Evolutionary conservation across 2,888 invertebrate genomes (phyloP), one percentile per base, ranked within the genome.

Genomic region (Tiliacea aurago): DNA sequence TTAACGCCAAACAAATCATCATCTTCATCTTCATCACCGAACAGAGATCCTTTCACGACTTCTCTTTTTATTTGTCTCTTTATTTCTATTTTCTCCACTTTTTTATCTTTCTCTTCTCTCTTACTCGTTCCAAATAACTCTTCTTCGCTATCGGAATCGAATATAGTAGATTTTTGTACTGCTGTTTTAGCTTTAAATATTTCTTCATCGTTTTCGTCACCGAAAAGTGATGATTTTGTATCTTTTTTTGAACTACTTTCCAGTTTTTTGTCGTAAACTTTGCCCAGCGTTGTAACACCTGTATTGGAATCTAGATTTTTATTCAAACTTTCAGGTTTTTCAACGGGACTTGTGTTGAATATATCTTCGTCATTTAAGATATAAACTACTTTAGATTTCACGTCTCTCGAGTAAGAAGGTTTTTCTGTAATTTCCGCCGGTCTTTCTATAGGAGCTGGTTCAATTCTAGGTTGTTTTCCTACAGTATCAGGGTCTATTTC

Each of bases 331-430:
- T 75, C 83, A 65, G 49, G 47, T 23, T 65, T 73, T 82, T 70
- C 84, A 68, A 47, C 18, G 64, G 80, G 67, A 72, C 72, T 82
- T 37, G 88, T 89, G 51, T 89, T 85, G 80, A 95, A 95, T 81
- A 95, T 95, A 66, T 95, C 95, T 91, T 95, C 95, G 59, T 96
- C 95, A 13, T 95, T 93, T 37, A 95, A 78, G 43, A 95, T 92
- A 72, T 95, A 95, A 1, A 95, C 94, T 33, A 94, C 86, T 93
- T 95, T 95, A 18, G 94, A 93, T 87, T 86, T 91, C 0, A 90
- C 84, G 56, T 86, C 81, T 75, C 73, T 83, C 23, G 69, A 28
- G 18, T 47, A 76, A 0, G 51, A 18, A 11, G 80, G 71, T 49
- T 71, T 75, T 7, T 61, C 53, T 68, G 20, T 13, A 11, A 41